Evolutionary conservation across 2,888 invertebrate species (phyloP).

Genomic region (Tuberolachnus salignus): DNA sequence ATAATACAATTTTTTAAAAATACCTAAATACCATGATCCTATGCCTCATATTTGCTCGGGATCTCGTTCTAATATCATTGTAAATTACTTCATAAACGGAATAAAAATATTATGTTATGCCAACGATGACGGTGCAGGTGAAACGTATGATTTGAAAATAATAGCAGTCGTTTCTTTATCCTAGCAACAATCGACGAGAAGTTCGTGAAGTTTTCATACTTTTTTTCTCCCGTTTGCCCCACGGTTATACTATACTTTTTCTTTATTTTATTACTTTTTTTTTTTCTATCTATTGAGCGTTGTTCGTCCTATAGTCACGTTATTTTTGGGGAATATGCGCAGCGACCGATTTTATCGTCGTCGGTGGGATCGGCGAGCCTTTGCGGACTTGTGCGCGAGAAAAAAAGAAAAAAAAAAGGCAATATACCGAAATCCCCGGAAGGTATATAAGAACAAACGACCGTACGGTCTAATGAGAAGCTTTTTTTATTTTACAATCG

Average conservation of each 20-base stretch:
- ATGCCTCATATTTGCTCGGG: neutral
- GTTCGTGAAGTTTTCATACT: conserved; percentile 11
- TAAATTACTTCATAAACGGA: conserved; percentile 46
- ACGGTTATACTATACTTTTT: too few relatives aligned
- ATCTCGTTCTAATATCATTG: conserved; percentile 40
- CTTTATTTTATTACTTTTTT: too few relatives aligned
- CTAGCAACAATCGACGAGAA: conserved; percentile 26
- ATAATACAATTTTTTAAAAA: neutral
- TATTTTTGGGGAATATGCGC: too few relatives aligned
- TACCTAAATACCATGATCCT: neutral
- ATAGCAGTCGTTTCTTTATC: conserved; percentile 37
- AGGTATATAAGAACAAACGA: conserved; percentile 18
- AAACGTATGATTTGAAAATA: conserved; percentile 51
- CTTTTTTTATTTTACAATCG: too few relatives aligned
- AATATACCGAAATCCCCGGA: conserved; percentile 17
- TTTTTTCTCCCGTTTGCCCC: conserved; percentile 14
- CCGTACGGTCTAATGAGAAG: conserved; percentile 44
- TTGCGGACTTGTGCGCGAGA: conserved; percentile 5
- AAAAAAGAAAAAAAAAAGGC: too few relatives aligned
- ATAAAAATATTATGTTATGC: conserved; percentile 45
- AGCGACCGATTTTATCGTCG: neutral
- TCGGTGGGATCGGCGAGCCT: too few relatives aligned
- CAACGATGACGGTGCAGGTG: conserved; percentile 28
- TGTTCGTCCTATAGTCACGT: conserved; percentile 4
- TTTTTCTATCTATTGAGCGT: conserved; percentile 40